These are phyloP conservation scores for Columba janthina DNA, from an alignment of 2,113 vertebrate genomes.

Conservation along the genomic window DNA sequence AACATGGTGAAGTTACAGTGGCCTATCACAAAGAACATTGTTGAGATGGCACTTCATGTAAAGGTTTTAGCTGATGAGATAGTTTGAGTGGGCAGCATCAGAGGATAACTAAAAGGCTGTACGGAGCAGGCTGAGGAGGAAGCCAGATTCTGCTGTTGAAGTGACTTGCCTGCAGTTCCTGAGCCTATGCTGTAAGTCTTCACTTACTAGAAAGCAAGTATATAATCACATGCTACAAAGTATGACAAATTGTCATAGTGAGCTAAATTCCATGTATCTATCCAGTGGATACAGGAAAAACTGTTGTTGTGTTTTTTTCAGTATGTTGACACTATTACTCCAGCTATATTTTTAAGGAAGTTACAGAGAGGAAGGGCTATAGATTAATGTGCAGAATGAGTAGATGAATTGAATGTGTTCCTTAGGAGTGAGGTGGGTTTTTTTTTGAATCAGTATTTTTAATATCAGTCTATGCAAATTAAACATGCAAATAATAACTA, in stretches of 20 bases:
- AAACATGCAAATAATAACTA: not conserved
- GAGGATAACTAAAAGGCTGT: not conserved
- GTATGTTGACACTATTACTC: not conserved
- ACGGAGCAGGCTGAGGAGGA: not conserved
- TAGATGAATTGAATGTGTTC: not conserved
- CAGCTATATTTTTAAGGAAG: not conserved
- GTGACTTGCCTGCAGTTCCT: not conserved
- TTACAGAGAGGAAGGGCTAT: not conserved
- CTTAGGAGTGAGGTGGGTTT: not conserved
- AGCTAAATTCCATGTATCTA: not conserved
- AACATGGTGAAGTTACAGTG: not conserved
- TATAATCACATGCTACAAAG: not conserved
- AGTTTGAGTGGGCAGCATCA: not conserved
- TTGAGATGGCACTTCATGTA: not conserved
- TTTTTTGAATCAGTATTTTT: not conserved
- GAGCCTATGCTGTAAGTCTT: accelerated
- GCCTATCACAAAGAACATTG: not conserved
- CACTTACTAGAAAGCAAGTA: not conserved
- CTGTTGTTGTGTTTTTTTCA: not conserved
- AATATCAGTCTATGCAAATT: not conserved
- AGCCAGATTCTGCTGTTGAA: not conserved
- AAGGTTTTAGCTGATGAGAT: not conserved
- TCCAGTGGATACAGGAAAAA: not conserved
- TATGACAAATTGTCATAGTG: not conserved
- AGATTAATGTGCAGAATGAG: not conserved